Evolutionary conservation across 2,797 vertebrate genomes (phyloP).

Genomic region (Hippocampus kuda): DNA sequence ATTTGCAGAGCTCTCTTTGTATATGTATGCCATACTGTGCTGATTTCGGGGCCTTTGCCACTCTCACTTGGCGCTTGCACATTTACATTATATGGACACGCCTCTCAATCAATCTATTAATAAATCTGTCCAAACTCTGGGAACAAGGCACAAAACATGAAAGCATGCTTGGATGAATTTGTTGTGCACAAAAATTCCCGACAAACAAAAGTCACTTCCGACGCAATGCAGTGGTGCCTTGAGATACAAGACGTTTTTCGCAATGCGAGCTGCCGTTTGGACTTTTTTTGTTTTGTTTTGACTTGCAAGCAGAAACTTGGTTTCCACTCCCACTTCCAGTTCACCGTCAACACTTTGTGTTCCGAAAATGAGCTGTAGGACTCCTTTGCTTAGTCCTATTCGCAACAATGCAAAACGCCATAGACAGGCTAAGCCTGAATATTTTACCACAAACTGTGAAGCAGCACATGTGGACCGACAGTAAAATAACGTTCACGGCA

Average conservation of each 20-base stretch:
- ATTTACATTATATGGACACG: not conserved
- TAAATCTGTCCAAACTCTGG: not conserved
- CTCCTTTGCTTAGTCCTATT: no score
- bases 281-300: no score
- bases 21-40: conserved; percentile 61
- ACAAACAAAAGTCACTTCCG: not conserved
- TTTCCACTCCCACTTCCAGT: no score
- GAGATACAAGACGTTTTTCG: not conserved
- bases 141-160: not conserved
- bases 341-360: no score
- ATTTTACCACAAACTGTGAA: no score
- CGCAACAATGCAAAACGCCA: no score
- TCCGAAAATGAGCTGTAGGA: no score
- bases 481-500: no score
- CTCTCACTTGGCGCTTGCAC: conserved; percentile 69
- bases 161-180: not conserved
- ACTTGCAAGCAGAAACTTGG: no score
- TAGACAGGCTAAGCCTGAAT: no score
- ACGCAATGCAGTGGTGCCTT: not conserved
- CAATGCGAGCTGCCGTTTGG: no score
- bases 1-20: conserved; percentile 77
- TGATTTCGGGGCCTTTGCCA: conserved; percentile 56
- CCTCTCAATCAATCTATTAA: not conserved
- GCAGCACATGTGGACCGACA: no score
- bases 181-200: not conserved